A percentile compares a stretch with the other conserved stretches of the same genome.
Evolutionary conservation across 35 echinoderm and acorn worm species (phyloP).

Genomic region (Heliocidaris erythrogramma): DNA sequence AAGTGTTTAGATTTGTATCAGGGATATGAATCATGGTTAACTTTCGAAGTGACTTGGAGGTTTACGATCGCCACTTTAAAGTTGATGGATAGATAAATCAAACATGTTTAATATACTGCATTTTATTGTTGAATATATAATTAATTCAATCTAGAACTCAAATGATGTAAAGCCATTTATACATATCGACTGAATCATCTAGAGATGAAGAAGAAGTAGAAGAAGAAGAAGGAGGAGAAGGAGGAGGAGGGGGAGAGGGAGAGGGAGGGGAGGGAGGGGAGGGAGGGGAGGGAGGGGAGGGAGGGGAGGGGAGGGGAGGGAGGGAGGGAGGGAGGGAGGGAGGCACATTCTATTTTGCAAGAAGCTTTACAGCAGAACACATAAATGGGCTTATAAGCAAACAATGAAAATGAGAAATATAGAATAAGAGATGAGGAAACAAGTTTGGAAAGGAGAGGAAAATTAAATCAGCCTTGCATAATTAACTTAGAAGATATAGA

Average conservation of each 20-base stretch:
- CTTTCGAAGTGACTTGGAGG: neutral
- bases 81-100: neutral
- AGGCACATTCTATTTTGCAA: no score
- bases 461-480: neutral
- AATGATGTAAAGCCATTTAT: neutral
- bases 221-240: neutral
- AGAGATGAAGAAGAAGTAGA: neutral
- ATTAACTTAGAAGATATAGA: neutral
- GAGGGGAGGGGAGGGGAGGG: no score
- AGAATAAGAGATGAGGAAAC: neutral
- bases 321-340: no score
- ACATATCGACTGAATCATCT: neutral
- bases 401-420: neutral
- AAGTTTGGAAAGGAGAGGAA: neutral
- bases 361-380: no score
- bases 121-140: neutral
- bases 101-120: neutral
- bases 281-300: no score
- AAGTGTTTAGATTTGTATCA: neutral
- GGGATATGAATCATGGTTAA: neutral
- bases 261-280: no score
- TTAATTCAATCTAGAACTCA: neutral
- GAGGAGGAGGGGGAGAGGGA: neutral
- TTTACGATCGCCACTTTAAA: neutral
- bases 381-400: neutral